Evolutionary conservation across 2,888 invertebrate genomes (phyloP).

Genomic region (Tryphoninae sp.): DNA sequence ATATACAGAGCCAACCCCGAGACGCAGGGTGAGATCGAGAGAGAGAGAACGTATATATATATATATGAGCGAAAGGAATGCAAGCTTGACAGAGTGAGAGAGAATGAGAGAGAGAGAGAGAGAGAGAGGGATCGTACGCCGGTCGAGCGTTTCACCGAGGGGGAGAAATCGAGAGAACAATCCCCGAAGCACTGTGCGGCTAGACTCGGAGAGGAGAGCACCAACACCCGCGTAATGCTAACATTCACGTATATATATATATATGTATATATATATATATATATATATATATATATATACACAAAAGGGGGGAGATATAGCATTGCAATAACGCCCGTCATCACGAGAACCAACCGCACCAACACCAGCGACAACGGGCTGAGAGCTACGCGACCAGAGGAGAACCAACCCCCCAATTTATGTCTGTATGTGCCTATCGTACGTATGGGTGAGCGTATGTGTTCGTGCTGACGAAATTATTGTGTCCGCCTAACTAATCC

Average conservation of each 20-base stretch:
- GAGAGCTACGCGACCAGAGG: conserved; percentile 49
- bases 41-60: conserved; percentile 6
- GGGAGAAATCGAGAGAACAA: conserved; percentile 60
- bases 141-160: conserved; percentile 49
- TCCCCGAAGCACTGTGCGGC: conserved; percentile 63
- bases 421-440: conserved; percentile 69
- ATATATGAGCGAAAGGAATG: conserved; percentile 2
- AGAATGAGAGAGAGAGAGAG: conserved; percentile 39
- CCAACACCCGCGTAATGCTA: conserved; percentile 34
- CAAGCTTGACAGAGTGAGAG: conserved; percentile 11
- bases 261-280: too few relatives aligned
- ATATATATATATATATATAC: conserved; percentile 21
- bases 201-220: conserved; percentile 62
- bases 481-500: conserved; percentile 79
- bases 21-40: conserved; percentile 15
- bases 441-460: conserved; percentile 1
- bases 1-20: conserved; percentile 44
- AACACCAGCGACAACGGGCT: conserved; percentile 47
- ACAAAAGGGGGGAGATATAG: conserved; percentile 23
- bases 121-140: conserved; percentile 43
- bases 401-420: conserved; percentile 60
- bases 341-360: conserved; percentile 63
- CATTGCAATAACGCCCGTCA: conserved; percentile 55
- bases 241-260: conserved; percentile 26
- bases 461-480: conserved; percentile 74